phyloP scores from a whole-genome alignment of 2,888 invertebrate species.

The Amphipoea lucens region DNA sequence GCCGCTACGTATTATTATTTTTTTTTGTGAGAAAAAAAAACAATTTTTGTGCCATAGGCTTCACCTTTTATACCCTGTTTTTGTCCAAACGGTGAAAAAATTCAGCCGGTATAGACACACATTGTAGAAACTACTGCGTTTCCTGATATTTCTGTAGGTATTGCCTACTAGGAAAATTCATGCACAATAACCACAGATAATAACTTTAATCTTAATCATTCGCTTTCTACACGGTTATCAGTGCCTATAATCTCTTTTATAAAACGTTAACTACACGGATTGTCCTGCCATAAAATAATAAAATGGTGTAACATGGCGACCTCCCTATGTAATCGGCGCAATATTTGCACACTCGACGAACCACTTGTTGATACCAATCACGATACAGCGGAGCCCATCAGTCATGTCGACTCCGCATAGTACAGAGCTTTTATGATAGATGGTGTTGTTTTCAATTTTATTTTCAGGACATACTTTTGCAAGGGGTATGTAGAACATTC shows the following conservation, averaged over 20 bases:
- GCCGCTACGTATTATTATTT: too few relatives aligned
- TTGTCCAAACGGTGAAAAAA: too few relatives aligned
- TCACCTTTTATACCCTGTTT: too few relatives aligned
- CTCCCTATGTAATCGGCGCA: constrained; percentile 57
- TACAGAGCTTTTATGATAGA: constrained; percentile 42
- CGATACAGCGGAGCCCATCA: constrained; percentile 30
- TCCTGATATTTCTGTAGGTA: constrained; percentile 1
- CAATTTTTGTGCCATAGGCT: too few relatives aligned
- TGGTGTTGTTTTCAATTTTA: constrained; percentile 51
- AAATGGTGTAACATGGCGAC: constrained; percentile 61
- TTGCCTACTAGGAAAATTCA: constrained; percentile 4
- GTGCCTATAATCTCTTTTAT: constrained; percentile 46
- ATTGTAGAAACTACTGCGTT: not conserved
- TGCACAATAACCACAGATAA: constrained; percentile 34
- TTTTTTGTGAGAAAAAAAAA: too few relatives aligned
- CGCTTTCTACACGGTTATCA: constrained; percentile 45
- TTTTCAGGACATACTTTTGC: not conserved
- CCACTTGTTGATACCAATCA: constrained; percentile 64
- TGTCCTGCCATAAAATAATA: constrained; percentile 41
- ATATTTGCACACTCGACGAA: constrained; percentile 55
- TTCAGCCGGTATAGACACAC: too few relatives aligned
- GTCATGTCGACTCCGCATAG: constrained; percentile 25
- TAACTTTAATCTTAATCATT: constrained; percentile 50
- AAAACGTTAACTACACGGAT: constrained; percentile 45
- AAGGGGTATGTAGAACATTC: not conserved